Conservation (phyloP, 1,140 invertebrate genomes). For the Trachymyrmex septentrionalis region DNA sequence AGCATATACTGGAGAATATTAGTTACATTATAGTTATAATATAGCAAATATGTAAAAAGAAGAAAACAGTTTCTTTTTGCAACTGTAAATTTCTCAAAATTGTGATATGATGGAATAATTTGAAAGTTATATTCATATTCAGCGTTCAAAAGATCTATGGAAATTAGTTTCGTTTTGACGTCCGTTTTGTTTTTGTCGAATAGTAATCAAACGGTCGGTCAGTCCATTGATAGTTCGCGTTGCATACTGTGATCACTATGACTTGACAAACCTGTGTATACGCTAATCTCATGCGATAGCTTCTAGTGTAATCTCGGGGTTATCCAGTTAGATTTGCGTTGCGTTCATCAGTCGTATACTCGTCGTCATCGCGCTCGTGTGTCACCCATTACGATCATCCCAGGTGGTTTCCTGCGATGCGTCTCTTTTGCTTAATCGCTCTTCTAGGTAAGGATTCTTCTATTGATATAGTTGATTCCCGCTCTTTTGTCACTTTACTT, state of each 20-base stretch:
- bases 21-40: too few relatives aligned
- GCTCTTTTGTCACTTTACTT: not conserved
- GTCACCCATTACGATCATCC: conserved; percentile 57
- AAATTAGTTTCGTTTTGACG: too few relatives aligned
- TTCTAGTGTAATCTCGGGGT: conserved; percentile 74
- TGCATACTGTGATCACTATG: not conserved
- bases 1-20: too few relatives aligned
- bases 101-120: too few relatives aligned
- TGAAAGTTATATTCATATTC: too few relatives aligned
- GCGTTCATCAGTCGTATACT: conserved; percentile 71
- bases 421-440: conserved; percentile 42
- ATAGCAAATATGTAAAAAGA: too few relatives aligned
- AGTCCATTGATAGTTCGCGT: not conserved
- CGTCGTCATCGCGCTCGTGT: conserved; percentile 67
- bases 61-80: too few relatives aligned
- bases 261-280: conserved; percentile 37
- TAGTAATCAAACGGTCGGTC: not conserved
- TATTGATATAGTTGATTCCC: not conserved
- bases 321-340: conserved; percentile 74
- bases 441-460: conserved; percentile 63
- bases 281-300: conserved; percentile 71
- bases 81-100: too few relatives aligned
- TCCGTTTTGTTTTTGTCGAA: too few relatives aligned
- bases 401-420: conserved; percentile 53
- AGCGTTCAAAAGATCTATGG: too few relatives aligned